A percentile compares a stretch with the other conserved stretches of the same genome.
phyloP scores from a whole-genome alignment of 2,888 invertebrate species.

The Pseudoips prasinana region DNA sequence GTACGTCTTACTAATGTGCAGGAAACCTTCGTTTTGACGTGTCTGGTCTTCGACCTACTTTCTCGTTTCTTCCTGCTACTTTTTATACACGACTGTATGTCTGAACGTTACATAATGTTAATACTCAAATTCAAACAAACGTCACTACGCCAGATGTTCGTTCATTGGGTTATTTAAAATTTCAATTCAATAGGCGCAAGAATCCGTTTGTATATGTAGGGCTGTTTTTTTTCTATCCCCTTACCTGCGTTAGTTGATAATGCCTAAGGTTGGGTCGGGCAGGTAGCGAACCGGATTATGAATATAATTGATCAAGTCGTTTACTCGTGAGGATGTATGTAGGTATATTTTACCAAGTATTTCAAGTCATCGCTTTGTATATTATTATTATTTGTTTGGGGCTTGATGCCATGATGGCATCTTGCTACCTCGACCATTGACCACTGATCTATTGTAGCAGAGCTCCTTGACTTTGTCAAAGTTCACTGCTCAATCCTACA shows the following conservation, averaged over 20 bases:
- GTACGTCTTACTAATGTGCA: constrained; percentile 22
- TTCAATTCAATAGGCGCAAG: constrained; percentile 39
- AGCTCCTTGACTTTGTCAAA: too few relatives aligned
- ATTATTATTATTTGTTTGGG: too few relatives aligned
- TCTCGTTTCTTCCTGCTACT: constrained; percentile 1
- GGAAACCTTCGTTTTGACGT: too few relatives aligned
- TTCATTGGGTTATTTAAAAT: constrained; percentile 42
- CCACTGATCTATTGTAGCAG: too few relatives aligned
- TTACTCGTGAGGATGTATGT: constrained; percentile 38
- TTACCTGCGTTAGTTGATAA: constrained; percentile 68
- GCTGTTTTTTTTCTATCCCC: constrained; percentile 44
- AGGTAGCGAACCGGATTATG: constrained; percentile 62
- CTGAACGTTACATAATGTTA: constrained; percentile 4
- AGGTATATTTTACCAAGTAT: too few relatives aligned
- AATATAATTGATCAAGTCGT: constrained; percentile 51
- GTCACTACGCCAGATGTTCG: constrained; percentile 42
- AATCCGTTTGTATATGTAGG: constrained; percentile 45
- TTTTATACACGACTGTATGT: constrained; percentile 6
- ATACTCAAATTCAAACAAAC: constrained; percentile 7
- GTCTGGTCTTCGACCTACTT: too few relatives aligned
- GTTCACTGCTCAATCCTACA: too few relatives aligned
- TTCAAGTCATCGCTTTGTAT: too few relatives aligned
- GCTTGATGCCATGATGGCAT: too few relatives aligned
- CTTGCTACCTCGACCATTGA: too few relatives aligned
- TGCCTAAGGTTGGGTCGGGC: constrained; percentile 52